phyloP scores from a whole-genome alignment of 1,140 invertebrate genomes.

The Lucilia cuprina region DNA sequence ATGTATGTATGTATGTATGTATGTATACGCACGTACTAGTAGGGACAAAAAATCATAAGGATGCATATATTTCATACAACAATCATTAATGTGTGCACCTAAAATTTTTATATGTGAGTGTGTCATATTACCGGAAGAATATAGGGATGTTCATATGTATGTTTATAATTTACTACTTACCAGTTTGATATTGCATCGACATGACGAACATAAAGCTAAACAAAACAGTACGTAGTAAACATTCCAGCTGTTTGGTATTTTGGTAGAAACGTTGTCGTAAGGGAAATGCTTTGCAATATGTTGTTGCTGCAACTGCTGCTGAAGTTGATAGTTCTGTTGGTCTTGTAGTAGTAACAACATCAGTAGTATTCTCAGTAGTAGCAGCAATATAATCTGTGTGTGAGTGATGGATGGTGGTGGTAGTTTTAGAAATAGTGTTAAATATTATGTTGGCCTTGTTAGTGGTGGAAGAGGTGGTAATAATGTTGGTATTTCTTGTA shows the following conservation, averaged over 20 bases:
- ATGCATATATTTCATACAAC: neutral
- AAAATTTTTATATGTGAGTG: neutral
- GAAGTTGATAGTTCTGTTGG: neutral
- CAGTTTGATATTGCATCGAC: constrained; percentile 27
- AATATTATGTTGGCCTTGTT: neutral
- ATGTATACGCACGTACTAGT: neutral
- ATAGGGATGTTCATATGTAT: neutral
- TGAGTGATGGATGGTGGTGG: neutral
- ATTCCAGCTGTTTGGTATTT: constrained; percentile 22
- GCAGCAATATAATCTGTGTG: too few relatives aligned
- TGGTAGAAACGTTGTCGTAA: neutral
- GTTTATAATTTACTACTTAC: constrained; percentile 14
- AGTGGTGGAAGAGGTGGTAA: constrained; percentile 20
- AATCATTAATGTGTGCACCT: neutral
- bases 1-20: too few relatives aligned
- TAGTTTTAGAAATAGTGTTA: neutral
- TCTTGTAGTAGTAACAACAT: neutral
- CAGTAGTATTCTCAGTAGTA: too few relatives aligned
- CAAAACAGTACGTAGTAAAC: neutral
- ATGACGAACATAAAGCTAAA: constrained; percentile 14
- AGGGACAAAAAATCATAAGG: neutral
- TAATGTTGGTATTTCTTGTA: neutral
- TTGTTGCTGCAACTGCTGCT: neutral
- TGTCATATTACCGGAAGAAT: neutral
- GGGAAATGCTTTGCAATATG: constrained; percentile 25